Evolutionary conservation across 2,113 vertebrate genomes (phyloP), one percentile per base, ranked within the genome.

Genomic region (Tympanuchus pallidicinctus): DNA sequence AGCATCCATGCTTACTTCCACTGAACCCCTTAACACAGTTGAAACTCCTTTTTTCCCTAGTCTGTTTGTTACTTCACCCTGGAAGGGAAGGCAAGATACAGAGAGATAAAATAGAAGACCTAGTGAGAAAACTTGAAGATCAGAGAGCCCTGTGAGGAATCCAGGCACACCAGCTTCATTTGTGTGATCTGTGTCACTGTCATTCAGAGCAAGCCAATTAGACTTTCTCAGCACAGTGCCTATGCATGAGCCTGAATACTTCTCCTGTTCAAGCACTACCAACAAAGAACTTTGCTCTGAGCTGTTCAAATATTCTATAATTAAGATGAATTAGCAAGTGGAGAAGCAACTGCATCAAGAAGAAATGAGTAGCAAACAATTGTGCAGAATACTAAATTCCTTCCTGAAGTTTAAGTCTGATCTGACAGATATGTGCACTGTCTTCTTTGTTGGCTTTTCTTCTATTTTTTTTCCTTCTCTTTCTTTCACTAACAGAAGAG

Each of bases 271-370:
- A 85, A 95, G 92, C 11, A 14, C 86, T 76, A 57, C 77, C 86
- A 97, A 96, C 94, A 96, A 92, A 90, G 91, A 94, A 92, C 82
- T 96, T 88, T 76, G 82, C 85, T 95, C 92, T 73, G 50, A 91
- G 85, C 85, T 95, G 91, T 96, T 91, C 94, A 96, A 92, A 95
- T 97, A 94, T 94, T 93, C 81, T 82, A 87, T 97, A 96, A 97
- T 97, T 96, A 97, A 94, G 94, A 94, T 86, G 80, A 96, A 96
- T 95, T 95, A 96, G 66, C 75, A 94, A 92, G 89, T 72, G 36
- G 61, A 94, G 88, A 91, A 87, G 82, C 14, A 88, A 92, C 64
- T 36, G 57, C 73, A 84, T 70, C 32, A 92, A 87, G 63, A 88
- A 88, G 80, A 96, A 94, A 69, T n/a, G 84, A 84, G 28, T 81